Percentiles rank a stretch among this genome's conserved stretches.
These are phyloP conservation scores for Corythornis cristatus DNA, from an alignment of 2,113 vertebrate genomes.

Conservation along the genomic window DNA sequence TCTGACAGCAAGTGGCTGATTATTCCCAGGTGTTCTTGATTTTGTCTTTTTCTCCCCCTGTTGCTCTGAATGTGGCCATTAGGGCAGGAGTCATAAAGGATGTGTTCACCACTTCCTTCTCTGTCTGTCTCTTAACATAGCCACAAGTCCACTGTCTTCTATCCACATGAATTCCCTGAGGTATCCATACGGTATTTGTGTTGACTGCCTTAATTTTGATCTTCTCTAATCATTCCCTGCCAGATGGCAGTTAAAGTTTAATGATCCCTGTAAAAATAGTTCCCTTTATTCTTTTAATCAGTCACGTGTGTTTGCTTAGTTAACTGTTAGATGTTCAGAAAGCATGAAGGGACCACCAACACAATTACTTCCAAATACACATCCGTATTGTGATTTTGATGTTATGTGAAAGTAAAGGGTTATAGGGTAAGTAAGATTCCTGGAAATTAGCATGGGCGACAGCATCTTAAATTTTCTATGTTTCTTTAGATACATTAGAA, in stretches of 20 bases:
- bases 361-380: constrained; percentile 75
- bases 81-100: constrained; percentile 76
- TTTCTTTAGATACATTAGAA: not conserved
- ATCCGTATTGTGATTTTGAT: constrained; percentile 25
- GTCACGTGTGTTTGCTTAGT: constrained; percentile 82
- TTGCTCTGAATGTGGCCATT: constrained; percentile 77
- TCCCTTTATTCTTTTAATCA: constrained; percentile 84
- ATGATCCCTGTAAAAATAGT: constrained; percentile 81
- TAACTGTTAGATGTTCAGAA: constrained; percentile 78
- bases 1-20: constrained; percentile 75
- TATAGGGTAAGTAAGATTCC: not conserved
- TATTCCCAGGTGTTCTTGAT: constrained; percentile 77
- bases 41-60: constrained; percentile 68
- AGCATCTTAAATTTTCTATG: not conserved
- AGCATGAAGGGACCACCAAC: constrained; percentile 79
- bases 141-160: constrained; percentile 75
- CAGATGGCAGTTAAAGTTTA: constrained; percentile 86
- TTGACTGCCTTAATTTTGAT: constrained; percentile 86
- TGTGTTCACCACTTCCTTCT: constrained; percentile 80
- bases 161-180: constrained; percentile 78
- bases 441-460: not conserved
- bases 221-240: constrained; percentile 84
- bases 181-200: constrained; percentile 80
- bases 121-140: constrained; percentile 78
- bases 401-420: not conserved